Evolutionary conservation across 2,888 invertebrate genomes (phyloP).

Genomic region (Hofmannophila pseudospretella): DNA sequence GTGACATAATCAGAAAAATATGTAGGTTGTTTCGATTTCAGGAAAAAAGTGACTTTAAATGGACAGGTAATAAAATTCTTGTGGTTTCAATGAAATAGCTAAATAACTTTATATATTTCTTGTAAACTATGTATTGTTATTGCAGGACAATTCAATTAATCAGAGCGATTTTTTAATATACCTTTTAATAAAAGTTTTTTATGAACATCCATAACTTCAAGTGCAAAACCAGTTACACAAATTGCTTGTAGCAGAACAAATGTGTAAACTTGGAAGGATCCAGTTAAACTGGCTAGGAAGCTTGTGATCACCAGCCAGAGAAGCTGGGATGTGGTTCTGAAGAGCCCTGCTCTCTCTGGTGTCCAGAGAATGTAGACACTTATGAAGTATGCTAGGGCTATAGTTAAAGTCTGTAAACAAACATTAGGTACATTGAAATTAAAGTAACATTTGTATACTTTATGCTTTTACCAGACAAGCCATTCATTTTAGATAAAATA

Average conservation of each 20-base stretch:
- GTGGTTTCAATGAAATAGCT: no score
- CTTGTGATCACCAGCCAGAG: slow-evolving; percentile 88
- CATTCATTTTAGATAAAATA: no score
- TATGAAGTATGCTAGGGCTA: slow-evolving; percentile 83
- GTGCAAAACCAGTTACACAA: slow-evolving; percentile 80
- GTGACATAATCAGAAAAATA: no score
- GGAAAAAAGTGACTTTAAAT: no score
- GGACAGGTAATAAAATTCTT: no score
- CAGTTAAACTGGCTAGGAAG: slow-evolving; percentile 85
- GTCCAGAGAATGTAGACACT: slow-evolving; percentile 87
- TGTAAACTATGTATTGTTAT: no score
- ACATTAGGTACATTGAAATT: background rate
- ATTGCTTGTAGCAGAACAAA: slow-evolving; percentile 83
- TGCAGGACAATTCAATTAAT: no score
- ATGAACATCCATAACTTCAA: slow-evolving; percentile 78
- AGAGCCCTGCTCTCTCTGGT: slow-evolving; percentile 80
- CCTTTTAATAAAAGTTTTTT: slow-evolving; percentile 69
- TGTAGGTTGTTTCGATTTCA: no score
- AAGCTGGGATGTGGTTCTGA: slow-evolving; percentile 82
- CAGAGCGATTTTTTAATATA: no score
- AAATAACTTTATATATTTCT: no score
- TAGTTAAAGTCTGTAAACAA: slow-evolving; percentile 80
- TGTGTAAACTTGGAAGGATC: slow-evolving; percentile 85
- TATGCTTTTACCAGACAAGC: no score
- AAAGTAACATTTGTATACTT: no score